Base-by-base conservation (phyloP, 2,888 invertebrate species). In the Ptychoptera contaminata region DNA sequence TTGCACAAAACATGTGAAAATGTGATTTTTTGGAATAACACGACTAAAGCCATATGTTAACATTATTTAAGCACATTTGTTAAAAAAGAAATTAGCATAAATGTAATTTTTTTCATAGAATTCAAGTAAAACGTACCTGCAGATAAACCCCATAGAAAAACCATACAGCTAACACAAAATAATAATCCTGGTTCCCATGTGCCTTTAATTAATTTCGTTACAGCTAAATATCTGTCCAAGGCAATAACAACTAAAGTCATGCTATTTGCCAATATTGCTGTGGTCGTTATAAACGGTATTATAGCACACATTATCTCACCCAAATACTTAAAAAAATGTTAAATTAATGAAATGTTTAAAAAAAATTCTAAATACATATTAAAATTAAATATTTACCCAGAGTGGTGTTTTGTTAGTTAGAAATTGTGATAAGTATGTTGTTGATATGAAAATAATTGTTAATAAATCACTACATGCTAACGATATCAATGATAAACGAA, bases 221-320 rank as follows among this genome's bases (percentile, higher is more conserved):
- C 64, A 36, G 67, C 69, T 55, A 65, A 59, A 50, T 73, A 75
- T 42, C 74, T 63, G 54, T 76, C 74, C 42, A 73, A 49, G 2
- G 74, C 73, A 15, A 76, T 71, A 12, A 67, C 65, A 10, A 72
- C 63, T 14, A 76, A 56, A 1, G 71, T 68, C 42, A 70, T 55
- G 11, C 73, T 72, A 51, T 71, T 72, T 2, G 64, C 67, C 32
- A 72, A 53, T 34, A 72, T 62, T 2, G 71, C 69, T 1, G 65
- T 59, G 1, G 70, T 67, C 51, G 72, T 71, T 1, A 66, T 51
- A 51, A 69, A 67, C 2, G 75, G 73, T 42, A 71, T 58, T 31
- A 68, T 56, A 15, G 59, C 57, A 50, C 76, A 76, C 61, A 71
- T 55, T 36, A 67, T 55, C 12, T 56, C 49, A 1, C 72, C 72